Conservation (phyloP, 2,797 vertebrate genomes). For the Staurois parvus region DNA sequence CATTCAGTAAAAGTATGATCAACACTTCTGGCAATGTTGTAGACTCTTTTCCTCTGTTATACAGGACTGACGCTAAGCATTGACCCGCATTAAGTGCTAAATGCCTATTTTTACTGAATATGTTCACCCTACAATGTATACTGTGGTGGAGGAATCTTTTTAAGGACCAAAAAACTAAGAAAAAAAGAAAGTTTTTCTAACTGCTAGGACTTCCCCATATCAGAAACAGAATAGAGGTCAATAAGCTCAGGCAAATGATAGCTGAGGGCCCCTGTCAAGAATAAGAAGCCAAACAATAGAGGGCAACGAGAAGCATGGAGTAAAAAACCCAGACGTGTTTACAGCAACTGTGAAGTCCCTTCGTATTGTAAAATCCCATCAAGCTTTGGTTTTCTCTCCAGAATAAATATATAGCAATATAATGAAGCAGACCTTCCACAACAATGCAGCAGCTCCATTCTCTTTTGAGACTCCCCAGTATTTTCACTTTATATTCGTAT, state of each 20-base stretch:
- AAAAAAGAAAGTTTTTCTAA: neutral
- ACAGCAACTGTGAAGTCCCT: neutral
- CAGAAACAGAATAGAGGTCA: slow-evolving; percentile 33
- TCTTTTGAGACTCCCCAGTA: neutral
- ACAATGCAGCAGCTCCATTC: neutral
- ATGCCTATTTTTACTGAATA: too few relatives aligned
- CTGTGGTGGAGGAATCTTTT: too few relatives aligned
- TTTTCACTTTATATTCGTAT: slow-evolving; percentile 3
- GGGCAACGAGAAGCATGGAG: slow-evolving; percentile 10
- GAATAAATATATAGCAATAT: neutral
- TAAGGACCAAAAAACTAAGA: too few relatives aligned
- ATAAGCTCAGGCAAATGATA: slow-evolving; percentile 11
- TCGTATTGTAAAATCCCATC: neutral
- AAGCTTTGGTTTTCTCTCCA: neutral
- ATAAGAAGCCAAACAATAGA: slow-evolving; percentile 30
- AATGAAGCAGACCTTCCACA: slow-evolving; percentile 3
- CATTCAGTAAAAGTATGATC: too few relatives aligned
- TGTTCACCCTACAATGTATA: too few relatives aligned
- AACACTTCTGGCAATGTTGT: too few relatives aligned
- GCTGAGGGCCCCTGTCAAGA: neutral
- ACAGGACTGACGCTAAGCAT: too few relatives aligned
- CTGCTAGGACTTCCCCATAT: neutral
- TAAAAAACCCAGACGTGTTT: slow-evolving; percentile 24
- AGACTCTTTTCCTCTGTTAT: too few relatives aligned
- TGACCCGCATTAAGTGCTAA: too few relatives aligned